Conservation (phyloP, 2,113 vertebrate species). For the Hemiprocne comata region DNA sequence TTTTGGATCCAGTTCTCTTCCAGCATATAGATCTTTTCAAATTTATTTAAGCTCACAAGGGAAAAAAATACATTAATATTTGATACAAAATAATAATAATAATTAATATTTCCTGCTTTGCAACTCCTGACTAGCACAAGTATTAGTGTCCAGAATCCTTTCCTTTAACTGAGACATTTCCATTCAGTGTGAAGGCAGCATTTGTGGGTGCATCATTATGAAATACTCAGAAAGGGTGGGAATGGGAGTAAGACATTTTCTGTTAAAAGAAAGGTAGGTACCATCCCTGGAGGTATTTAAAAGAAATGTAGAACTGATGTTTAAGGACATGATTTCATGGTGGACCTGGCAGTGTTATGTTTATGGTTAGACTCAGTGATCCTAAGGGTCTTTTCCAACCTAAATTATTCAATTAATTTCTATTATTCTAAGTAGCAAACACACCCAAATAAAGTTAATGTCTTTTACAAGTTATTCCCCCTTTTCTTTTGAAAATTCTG, state of each 20-base stretch:
- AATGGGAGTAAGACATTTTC: background rate
- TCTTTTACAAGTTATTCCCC: background rate
- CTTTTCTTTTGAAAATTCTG: background rate
- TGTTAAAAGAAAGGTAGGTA: background rate
- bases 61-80: background rate
- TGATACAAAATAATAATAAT: background rate
- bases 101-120: background rate
- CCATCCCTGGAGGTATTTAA: background rate
- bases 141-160: background rate
- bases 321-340: rapidly evolving
- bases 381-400: no score
- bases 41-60: background rate
- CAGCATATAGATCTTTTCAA: background rate
- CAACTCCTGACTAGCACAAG: background rate
- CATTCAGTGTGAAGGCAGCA: background rate
- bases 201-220: background rate
- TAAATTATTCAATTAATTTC: no score
- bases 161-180: background rate
- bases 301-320: rapidly evolving
- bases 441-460: background rate
- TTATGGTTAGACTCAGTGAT: no score
- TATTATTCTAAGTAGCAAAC: background rate
- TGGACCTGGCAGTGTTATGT: no score
- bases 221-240: background rate
- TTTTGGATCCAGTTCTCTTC: background rate